Conservation (phyloP, 2,888 invertebrate genomes). For the Drosophila glabriapex region DNA sequence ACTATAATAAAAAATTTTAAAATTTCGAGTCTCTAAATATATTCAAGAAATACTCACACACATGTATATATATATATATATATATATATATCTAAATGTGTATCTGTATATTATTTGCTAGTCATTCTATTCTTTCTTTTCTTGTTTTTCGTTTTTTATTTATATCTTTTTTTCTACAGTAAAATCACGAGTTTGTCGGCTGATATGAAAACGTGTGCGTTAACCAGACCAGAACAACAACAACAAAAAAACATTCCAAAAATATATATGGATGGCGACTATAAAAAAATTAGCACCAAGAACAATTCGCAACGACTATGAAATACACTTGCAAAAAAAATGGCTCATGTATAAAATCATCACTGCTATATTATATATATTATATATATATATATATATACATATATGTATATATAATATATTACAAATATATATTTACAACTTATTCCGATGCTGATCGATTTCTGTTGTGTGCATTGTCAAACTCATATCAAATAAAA, state of each 20-base stretch:
- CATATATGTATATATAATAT: too few species aligned
- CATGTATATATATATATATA: background rate
- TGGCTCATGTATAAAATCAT: background rate
- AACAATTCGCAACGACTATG: background rate
- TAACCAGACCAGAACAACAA: constrained; percentile 24
- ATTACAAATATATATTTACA: background rate
- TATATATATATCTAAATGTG: background rate
- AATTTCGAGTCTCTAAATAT: background rate
- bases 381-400: too few species aligned
- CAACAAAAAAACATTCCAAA: background rate
- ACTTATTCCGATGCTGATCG: background rate
- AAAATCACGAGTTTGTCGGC: constrained; percentile 45
- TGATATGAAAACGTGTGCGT: constrained; percentile 56
- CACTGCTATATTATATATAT: background rate
- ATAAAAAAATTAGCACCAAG: background rate
- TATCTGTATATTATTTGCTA: background rate
- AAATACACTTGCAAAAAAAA: background rate
- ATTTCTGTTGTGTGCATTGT: background rate
- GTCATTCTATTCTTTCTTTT: constrained; percentile 4
- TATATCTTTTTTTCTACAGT: constrained; percentile 5
- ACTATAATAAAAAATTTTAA: too few species aligned
- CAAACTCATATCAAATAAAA: background rate
- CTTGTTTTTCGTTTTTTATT: background rate
- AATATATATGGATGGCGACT: background rate
- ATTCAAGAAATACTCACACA: background rate